Evolutionary conservation across 2,888 invertebrate genomes (phyloP), one percentile per base, ranked within the genome.

Genomic region (Cyaniris semiargus): DNA sequence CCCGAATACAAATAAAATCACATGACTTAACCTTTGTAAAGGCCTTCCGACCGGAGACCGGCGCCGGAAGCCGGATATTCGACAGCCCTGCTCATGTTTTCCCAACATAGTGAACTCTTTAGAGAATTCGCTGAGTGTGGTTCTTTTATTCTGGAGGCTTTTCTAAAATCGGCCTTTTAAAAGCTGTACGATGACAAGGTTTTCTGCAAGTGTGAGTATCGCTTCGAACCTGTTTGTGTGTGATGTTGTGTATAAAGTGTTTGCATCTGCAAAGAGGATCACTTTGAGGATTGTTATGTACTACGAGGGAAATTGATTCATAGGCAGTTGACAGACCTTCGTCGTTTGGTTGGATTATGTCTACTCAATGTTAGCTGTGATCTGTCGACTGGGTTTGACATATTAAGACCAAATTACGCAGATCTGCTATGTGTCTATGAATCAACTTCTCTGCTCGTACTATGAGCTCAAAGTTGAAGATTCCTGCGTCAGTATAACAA

Each of bases 61-160:
- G 27, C 7, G 53, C 21, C 74, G 74, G 74, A 53, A 74, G 23
- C 74, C 74, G 74, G 74, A 74, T 74, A 74, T 74, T 74, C 48
- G 74, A 74, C 74, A 53, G 44, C 74, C 74, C 74, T 74, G 53
- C 74, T 71, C 71, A 74, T 74, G 74, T 74, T 74, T 74, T 74
- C 74, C 74, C 53, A 74, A 74, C 74, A 74, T 48, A 74, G 23
- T 74, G 53, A 74, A 74, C 74, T 74, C 74, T 74, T 74, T 53
- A 18, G 23, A 72, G 72, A 72, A 74, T 74, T 27, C 27, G 74
- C 74, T 74, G 74, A 74, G 74, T 74, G 74, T 74, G 74, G 74
- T 74, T 44, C 72, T 72, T 38, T 72, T 74, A 44, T 74, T 74
- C 74, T 74, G 15, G 27, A 23, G 72, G 72, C 44, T 34, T 38